Conservation (phyloP, 2,888 invertebrate species). For the Sepiola atlantica region DNA sequence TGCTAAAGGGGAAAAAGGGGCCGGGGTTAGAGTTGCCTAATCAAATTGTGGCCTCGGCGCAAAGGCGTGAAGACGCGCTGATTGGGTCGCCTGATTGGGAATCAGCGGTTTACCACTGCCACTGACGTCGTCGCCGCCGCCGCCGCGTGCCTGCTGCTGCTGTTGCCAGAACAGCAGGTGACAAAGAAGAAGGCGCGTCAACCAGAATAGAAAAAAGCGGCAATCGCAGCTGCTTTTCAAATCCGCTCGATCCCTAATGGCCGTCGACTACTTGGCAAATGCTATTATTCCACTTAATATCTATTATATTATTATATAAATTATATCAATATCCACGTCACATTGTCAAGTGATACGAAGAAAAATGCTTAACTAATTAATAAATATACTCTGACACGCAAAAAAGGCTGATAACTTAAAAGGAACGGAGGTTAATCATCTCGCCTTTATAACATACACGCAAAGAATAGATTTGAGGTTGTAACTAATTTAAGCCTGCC, state of each 20-base stretch:
- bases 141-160: neutral
- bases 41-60: neutral
- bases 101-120: neutral
- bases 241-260: neutral
- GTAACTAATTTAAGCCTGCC: too few relatives aligned
- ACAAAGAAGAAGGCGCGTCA: neutral
- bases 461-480: too few relatives aligned
- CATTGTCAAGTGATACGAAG: too few relatives aligned
- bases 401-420: too few relatives aligned
- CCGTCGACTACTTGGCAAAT: neutral
- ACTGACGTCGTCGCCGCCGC: too few relatives aligned
- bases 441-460: too few relatives aligned
- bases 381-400: too few relatives aligned
- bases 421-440: too few relatives aligned
- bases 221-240: neutral
- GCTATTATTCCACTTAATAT: neutral
- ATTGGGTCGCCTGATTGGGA: slow-evolving; percentile 32
- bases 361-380: too few relatives aligned
- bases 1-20: too few relatives aligned
- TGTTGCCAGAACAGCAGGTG: neutral
- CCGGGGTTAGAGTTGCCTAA: neutral
- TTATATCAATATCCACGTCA: too few relatives aligned
- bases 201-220: neutral
- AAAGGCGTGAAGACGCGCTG: neutral
- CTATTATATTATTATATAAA: neutral